phyloP scores from a whole-genome alignment of 2,888 invertebrate species.

The Chirona hameri region DNA sequence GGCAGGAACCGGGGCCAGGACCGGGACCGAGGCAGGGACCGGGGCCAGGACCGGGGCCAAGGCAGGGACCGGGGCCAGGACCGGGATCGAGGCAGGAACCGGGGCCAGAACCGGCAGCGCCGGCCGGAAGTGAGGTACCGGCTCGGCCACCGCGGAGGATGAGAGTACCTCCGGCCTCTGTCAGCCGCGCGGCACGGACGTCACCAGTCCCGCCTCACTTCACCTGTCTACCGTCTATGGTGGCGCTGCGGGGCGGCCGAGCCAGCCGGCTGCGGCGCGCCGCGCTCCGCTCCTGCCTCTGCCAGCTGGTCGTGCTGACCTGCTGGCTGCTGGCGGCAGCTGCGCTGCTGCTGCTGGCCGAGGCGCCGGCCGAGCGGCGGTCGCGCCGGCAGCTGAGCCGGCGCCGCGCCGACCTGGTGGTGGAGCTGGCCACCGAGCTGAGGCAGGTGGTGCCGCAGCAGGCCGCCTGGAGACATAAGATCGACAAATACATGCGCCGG shows the following conservation, averaged over 20 bases:
- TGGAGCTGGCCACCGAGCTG: constrained; percentile 42
- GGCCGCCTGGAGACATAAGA: constrained; percentile 41
- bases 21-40: neutral
- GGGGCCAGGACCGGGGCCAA: neutral
- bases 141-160: neutral
- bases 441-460: constrained; percentile 42
- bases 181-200: neutral
- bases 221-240: neutral
- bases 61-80: neutral
- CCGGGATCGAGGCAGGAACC: too few species aligned
- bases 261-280: neutral
- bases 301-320: constrained; percentile 1
- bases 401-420: constrained; percentile 38
- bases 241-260: neutral
- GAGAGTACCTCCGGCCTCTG: too few species aligned
- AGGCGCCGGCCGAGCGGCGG: neutral
- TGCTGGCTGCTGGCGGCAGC: constrained; percentile 24
- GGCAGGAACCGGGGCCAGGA: neutral
- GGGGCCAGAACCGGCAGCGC: neutral
- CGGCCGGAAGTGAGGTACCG: neutral
- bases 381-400: neutral
- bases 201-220: neutral
- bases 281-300: neutral
- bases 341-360: constrained; percentile 24
- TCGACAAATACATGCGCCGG: constrained; percentile 38